These are phyloP conservation scores for Aspidiotus destructor DNA, from an alignment of 2,888 invertebrate species.

Conservation along the genomic window DNA sequence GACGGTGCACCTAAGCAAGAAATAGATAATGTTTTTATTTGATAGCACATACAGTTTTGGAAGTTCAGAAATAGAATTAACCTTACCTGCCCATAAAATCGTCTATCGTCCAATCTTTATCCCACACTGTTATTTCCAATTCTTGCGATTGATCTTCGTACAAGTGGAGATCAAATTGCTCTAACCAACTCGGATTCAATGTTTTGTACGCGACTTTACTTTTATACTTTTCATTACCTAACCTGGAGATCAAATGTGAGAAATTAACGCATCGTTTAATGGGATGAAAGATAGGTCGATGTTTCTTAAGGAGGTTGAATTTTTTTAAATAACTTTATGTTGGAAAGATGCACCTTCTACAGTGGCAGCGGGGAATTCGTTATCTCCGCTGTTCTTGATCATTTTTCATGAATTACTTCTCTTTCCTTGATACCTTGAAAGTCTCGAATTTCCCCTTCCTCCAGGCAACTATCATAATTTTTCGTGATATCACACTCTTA, in stretches of 20 bases:
- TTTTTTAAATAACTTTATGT: no score
- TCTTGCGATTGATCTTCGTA: slow-evolving; percentile 89
- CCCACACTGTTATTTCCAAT: slow-evolving; percentile 85
- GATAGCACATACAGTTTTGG: no score
- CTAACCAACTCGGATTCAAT: slow-evolving; percentile 83
- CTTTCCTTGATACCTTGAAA: no score
- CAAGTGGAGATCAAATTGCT: slow-evolving; percentile 93
- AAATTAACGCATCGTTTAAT: not conserved
- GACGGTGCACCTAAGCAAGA: slow-evolving; percentile 20
- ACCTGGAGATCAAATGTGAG: slow-evolving; percentile 46
- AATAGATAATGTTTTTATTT: not conserved
- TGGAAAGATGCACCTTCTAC: no score
- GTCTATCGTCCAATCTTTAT: slow-evolving; percentile 75
- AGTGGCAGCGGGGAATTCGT: no score
- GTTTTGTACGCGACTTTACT: slow-evolving; percentile 81
- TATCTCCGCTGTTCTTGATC: no score
- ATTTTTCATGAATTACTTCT: no score
- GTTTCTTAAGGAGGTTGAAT: no score
- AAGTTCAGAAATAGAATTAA: not conserved
- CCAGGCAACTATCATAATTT: no score
- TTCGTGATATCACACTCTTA: no score
- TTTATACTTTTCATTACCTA: slow-evolving; percentile 96
- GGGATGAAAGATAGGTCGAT: no score
- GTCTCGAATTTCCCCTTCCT: no score
- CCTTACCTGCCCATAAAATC: slow-evolving; percentile 71